Evolutionary conservation across 2,113 vertebrate genomes (phyloP).

Genomic region (Vulpes ferrilata): DNA sequence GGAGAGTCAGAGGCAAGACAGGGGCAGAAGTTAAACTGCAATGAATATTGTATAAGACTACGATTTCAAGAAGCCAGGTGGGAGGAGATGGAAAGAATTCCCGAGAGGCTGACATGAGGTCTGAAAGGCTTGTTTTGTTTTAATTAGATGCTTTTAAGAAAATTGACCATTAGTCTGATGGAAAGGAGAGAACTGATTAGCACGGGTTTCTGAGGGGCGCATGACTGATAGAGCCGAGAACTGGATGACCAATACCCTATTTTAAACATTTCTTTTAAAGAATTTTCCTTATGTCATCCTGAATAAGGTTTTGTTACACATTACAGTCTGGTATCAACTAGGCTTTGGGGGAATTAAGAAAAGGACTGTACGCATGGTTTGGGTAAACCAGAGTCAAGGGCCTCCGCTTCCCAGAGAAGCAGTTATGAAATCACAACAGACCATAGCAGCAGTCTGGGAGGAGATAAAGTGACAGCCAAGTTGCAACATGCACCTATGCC

Average conservation of each 20-base stretch:
- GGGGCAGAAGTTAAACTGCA: background rate
- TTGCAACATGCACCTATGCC: background rate
- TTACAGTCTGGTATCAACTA: background rate
- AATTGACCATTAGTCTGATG: background rate
- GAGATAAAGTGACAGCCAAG: background rate
- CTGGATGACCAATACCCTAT: background rate
- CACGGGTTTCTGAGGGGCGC: background rate
- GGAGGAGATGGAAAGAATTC: background rate
- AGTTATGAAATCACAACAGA: background rate
- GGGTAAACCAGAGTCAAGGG: background rate
- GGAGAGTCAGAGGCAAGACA: background rate
- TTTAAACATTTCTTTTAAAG: constrained; percentile 26
- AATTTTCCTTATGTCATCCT: background rate
- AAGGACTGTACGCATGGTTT: background rate
- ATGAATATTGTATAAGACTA: background rate
- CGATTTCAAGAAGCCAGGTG: background rate
- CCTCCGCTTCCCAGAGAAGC: background rate
- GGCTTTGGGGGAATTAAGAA: background rate
- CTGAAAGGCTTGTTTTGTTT: background rate
- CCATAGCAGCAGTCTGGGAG: background rate
- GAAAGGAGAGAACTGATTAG: background rate
- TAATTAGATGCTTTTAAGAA: background rate
- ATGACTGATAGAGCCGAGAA: background rate
- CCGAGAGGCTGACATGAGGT: background rate
- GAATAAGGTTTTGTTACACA: background rate